Base-by-base conservation (phyloP, 1,140 invertebrate genomes). In the Drosophila mayri region DNA sequence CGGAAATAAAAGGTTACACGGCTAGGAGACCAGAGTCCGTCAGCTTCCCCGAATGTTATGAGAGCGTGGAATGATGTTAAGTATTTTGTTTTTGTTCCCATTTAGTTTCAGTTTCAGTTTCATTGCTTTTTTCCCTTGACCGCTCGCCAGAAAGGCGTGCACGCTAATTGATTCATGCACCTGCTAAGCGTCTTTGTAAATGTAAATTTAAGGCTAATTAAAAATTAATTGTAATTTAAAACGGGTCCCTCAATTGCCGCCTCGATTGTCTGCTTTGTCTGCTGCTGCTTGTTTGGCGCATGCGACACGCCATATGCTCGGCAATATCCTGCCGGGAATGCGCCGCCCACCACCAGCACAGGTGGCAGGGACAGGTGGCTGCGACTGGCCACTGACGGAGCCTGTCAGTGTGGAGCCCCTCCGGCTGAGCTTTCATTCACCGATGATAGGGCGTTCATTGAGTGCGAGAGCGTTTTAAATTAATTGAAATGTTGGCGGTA, bases 191-290 rank as follows among this genome's bases (percentile, higher is more conserved):
- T 49, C 49, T 62, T 59, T 28, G 41, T 52, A 73, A 76, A 76
- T 73, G 78, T 62, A 35, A 66, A 74, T 54, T 77, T 83, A 80
- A 84, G 79, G 40, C 62, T 67, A 77, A 90, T 87, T 88, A 90
- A 88, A 77, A 68, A 32, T 74, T 88, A 87, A 88, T 87, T 80
- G 80, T 88, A 84, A 80, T 80, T 88, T 76, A 87, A 73, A 80
- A 37, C 60, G 54, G 32, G 57, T 18, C 57, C 28, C 70, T 57
- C 61, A 54, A 58, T 75, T 49, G 80, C 32, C 60, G 30, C 58
- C 28, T 40, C 20, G 59, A 66, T 67, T 68, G 64, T 55, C 32
- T 20, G 50, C 50, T 47, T 70, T 80, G 61, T 40, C 18, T 22
- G 35, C 18, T 22, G 35, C 18, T 12, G 14, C 22, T 22, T 20